These are phyloP conservation scores for Hippolais icterina DNA, from an alignment of 2,113 vertebrate species.

Conservation along the genomic window DNA sequence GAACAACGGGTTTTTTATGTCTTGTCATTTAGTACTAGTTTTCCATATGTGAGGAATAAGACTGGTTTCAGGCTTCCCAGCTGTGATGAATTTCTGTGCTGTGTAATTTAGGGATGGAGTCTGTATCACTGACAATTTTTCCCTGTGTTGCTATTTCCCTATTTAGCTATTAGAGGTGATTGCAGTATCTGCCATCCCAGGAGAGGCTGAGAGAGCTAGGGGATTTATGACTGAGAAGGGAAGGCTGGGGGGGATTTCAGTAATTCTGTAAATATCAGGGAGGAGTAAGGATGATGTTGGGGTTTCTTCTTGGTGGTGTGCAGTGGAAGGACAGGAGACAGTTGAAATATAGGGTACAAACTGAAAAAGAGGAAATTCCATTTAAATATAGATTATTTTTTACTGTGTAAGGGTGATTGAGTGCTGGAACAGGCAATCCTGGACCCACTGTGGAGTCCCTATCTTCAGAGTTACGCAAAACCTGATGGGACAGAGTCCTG, in stretches of 20 bases:
- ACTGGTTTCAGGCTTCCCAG: background rate
- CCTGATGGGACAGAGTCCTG: background rate
- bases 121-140: background rate
- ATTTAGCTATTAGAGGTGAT: background rate
- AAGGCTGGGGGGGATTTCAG: background rate
- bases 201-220: background rate
- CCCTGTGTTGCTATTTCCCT: background rate
- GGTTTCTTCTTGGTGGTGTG: background rate
- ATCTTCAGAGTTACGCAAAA: background rate
- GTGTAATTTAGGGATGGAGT: background rate
- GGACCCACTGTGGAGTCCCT: background rate
- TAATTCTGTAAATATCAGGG: background rate
- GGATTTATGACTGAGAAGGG: background rate
- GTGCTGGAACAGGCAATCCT: background rate
- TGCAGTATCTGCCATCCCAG: background rate
- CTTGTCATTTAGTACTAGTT: background rate
- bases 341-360: background rate
- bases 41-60: background rate
- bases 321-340: background rate
- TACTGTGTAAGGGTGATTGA: background rate
- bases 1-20: background rate
- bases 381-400: background rate
- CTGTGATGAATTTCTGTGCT: background rate
- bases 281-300: background rate
- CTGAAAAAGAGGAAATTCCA: background rate